Conservation (phyloP, 2,888 invertebrate species). For the Drosophila ustulata region DNA sequence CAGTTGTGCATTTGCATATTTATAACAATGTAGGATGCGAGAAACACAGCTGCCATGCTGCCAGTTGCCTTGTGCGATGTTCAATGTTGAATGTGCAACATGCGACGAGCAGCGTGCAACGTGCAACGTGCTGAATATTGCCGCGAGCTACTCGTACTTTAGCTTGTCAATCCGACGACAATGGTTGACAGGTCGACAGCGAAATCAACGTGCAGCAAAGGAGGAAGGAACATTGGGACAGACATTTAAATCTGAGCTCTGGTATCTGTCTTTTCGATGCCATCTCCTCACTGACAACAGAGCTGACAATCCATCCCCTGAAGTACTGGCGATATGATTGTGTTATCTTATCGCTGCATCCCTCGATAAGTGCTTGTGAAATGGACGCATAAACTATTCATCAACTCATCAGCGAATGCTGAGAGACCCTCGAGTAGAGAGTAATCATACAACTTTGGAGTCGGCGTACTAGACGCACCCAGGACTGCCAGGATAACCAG, state of each 20-base stretch:
- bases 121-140: constrained; percentile 22
- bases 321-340: constrained; percentile 14
- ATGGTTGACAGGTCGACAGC: constrained; percentile 38
- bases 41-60: not conserved
- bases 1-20: constrained; percentile 20
- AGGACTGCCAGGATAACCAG: not conserved
- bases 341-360: constrained; percentile 9
- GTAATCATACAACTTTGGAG: constrained; percentile 9
- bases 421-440: not conserved
- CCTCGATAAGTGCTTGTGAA: constrained; percentile 36
- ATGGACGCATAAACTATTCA: constrained; percentile 25
- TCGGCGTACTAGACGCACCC: not conserved
- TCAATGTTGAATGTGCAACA: not conserved
- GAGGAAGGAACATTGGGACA: constrained; percentile 18
- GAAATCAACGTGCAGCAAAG: constrained; percentile 12
- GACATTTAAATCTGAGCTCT: constrained; percentile 51
- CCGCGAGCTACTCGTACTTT: constrained; percentile 39
- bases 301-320: constrained; percentile 3
- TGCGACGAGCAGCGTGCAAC: not conserved
- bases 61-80: constrained; percentile 4
- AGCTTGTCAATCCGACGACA: constrained; percentile 51
- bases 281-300: constrained; percentile 24
- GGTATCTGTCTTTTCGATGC: constrained; percentile 46
- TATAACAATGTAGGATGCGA: constrained; percentile 10
- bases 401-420: not conserved